A percentile compares a stretch with the other conserved stretches of the same genome.
phyloP scores from a whole-genome alignment of 2,113 vertebrate genomes.

The Myotis lucifugus region DNA sequence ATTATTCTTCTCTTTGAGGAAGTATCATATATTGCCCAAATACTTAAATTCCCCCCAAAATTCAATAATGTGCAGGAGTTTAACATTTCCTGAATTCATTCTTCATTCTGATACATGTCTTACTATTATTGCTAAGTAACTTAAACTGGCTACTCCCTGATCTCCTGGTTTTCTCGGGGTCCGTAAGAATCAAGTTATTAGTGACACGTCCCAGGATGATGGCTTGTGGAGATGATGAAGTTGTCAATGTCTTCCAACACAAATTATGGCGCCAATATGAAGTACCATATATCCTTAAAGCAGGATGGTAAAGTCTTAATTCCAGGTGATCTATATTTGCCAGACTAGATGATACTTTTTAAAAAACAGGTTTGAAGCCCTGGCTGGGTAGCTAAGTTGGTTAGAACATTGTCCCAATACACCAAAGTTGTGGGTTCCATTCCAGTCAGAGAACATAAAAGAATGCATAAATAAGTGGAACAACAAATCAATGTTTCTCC shows the following conservation, averaged over 20 bases:
- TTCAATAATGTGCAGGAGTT: neutral
- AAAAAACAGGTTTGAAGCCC: neutral
- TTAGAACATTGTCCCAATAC: neutral
- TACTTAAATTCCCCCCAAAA: neutral
- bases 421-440: neutral
- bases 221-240: neutral
- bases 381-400: neutral
- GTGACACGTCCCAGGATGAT: neutral
- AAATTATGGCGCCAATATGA: neutral
- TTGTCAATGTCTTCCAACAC: neutral
- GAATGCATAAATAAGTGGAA: neutral
- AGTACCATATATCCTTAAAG: neutral
- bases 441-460: neutral
- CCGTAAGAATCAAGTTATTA: neutral
- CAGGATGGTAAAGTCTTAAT: neutral
- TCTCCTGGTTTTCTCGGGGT: neutral
- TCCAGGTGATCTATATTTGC: neutral
- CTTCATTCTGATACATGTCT: neutral
- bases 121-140: neutral
- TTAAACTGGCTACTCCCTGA: neutral
- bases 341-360: neutral
- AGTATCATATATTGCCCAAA: neutral
- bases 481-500: neutral
- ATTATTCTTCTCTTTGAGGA: neutral
- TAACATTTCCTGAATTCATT: neutral